A percentile compares a stretch with the other conserved stretches of the same genome.
These are phyloP conservation scores for Garra rufa DNA, from an alignment of 2,113 vertebrate species.

Conservation along the genomic window DNA sequence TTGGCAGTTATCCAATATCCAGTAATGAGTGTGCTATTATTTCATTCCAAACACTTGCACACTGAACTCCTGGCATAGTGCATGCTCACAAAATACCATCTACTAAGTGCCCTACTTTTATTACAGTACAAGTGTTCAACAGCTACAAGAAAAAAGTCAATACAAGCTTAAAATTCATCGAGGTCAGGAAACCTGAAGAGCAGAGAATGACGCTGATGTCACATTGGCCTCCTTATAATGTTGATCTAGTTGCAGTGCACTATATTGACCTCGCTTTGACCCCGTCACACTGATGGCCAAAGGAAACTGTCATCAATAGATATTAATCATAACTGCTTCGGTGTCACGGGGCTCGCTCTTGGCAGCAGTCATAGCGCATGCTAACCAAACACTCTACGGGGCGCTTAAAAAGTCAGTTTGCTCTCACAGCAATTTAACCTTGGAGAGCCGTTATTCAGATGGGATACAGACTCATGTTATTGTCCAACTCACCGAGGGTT, in stretches of 20 bases:
- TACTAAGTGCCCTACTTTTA: background rate
- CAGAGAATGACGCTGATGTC: background rate
- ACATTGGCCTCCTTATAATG: background rate
- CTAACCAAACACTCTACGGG: background rate
- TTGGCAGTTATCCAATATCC: background rate
- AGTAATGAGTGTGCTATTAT: background rate
- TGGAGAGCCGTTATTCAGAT: background rate
- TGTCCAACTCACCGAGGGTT: constrained; percentile 80
- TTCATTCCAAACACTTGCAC: background rate
- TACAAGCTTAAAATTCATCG: background rate
- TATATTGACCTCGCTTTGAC: constrained; percentile 7
- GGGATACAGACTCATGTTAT: background rate
- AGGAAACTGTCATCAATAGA: constrained; percentile 23
- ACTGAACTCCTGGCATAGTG: background rate
- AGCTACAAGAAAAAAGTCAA: background rate
- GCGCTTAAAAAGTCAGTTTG: background rate
- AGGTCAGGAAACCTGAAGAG: background rate
- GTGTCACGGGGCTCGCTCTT: constrained; percentile 16
- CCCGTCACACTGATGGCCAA: constrained; percentile 3
- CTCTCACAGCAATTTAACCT: constrained; percentile 6
- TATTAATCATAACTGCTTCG: constrained; percentile 3
- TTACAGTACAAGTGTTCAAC: background rate
- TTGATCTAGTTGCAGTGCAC: background rate
- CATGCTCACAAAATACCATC: background rate
- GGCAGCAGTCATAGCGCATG: constrained; percentile 9